Conservation (phyloP, 2,888 invertebrate genomes). For the Lutraria lutraria region DNA sequence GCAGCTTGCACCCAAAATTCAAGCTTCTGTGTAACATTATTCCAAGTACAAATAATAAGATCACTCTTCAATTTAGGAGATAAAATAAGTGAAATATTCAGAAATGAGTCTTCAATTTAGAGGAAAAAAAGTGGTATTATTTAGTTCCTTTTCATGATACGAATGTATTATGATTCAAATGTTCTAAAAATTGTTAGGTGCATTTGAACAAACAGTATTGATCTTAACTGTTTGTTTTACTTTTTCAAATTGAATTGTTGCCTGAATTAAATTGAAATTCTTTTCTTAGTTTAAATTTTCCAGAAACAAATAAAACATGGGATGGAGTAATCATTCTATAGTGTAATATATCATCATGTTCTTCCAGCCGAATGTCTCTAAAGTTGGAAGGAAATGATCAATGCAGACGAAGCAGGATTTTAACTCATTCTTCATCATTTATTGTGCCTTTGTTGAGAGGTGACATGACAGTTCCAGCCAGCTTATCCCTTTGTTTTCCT, state of each 20-base stretch:
- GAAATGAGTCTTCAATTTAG: too few relatives aligned
- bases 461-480: constrained; percentile 30
- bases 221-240: neutral
- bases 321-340: neutral
- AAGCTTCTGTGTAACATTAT: constrained; percentile 9
- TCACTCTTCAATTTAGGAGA: neutral
- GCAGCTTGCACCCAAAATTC: constrained; percentile 11
- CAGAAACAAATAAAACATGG: constrained; percentile 1
- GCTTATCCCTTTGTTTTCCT: constrained; percentile 37
- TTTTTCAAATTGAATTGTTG: constrained; percentile 15
- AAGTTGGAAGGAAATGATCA: constrained; percentile 17
- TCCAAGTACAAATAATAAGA: constrained; percentile 11
- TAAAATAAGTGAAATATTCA: neutral
- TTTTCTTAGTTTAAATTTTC: neutral
- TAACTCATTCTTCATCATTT: constrained; percentile 29
- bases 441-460: constrained; percentile 29
- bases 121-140: neutral
- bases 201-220: neutral
- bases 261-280: constrained; percentile 20
- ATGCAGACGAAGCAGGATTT: constrained; percentile 22
- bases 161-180: neutral
- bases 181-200: neutral
- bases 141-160: neutral
- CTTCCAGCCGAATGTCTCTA: constrained; percentile 5
- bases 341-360: constrained; percentile 6